These are phyloP conservation scores for Apogon hyalosoma DNA, from an alignment of 2,797 vertebrate species.

Conservation along the genomic window DNA sequence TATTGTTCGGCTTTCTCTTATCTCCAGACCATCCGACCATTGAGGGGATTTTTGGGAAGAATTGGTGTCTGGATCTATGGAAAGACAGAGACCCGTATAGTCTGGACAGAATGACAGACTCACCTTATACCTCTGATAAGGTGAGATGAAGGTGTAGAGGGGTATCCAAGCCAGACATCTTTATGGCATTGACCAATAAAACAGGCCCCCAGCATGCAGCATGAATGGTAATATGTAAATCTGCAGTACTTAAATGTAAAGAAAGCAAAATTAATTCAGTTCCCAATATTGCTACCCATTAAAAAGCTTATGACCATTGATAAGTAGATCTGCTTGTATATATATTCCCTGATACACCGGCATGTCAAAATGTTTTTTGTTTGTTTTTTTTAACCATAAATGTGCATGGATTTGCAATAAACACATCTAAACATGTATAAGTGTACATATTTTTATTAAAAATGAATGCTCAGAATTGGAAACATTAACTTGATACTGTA, in stretches of 20 bases:
- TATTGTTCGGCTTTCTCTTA: slow-evolving; percentile 23
- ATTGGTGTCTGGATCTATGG: slow-evolving; percentile 82
- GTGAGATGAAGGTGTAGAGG: slow-evolving; percentile 45
- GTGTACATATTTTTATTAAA: too few relatives aligned
- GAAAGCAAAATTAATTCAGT: neutral
- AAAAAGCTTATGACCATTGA: neutral
- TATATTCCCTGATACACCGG: neutral
- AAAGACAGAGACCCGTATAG: slow-evolving; percentile 64
- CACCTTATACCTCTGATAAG: slow-evolving; percentile 42
- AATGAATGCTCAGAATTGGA: too few relatives aligned
- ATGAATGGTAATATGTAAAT: neutral
- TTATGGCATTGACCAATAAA: neutral
- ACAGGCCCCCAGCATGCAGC: neutral
- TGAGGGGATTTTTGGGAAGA: slow-evolving; percentile 80
- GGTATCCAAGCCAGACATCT: neutral
- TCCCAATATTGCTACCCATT: neutral
- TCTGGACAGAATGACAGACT: slow-evolving; percentile 32
- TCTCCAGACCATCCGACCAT: slow-evolving; percentile 64
- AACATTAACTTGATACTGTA: too few relatives aligned
- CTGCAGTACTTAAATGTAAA: neutral
- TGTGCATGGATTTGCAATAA: neutral
- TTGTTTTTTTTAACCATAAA: neutral
- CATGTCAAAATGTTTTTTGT: neutral
- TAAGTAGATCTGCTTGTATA: neutral
- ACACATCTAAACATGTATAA: too few relatives aligned